Conservation (phyloP, 2,888 invertebrate genomes). For the Gasteruption jaculator region DNA sequence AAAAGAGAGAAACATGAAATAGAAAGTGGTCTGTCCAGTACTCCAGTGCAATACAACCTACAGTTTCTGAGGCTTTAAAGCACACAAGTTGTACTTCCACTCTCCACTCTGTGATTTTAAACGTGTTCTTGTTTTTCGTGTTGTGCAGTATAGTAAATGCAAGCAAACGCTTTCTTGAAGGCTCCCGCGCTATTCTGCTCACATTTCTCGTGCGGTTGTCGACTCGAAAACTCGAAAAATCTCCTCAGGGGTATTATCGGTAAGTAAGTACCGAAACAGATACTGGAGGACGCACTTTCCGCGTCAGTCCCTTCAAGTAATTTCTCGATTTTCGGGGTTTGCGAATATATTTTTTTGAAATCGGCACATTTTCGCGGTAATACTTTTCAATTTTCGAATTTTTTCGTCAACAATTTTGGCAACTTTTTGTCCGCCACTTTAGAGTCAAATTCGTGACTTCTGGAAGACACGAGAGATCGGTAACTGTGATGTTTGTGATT, state of each 20-base stretch:
- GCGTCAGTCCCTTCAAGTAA: too few species aligned
- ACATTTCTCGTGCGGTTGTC: conserved; percentile 53
- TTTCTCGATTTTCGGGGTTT: too few species aligned
- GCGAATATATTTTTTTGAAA: too few species aligned
- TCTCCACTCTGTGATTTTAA: conserved; percentile 20
- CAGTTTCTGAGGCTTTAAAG: conserved; percentile 31
- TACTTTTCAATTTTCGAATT: too few species aligned
- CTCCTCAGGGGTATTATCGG: conserved; percentile 45
- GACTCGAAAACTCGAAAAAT: conserved; percentile 51
- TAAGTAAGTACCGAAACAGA: too few species aligned
- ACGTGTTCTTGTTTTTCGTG: conserved; percentile 37
- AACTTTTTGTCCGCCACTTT: too few species aligned
- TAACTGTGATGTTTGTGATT: too few species aligned
- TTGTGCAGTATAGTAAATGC: conserved; percentile 28
- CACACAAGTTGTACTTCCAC: background rate
- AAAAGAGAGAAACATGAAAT: conserved; percentile 38
- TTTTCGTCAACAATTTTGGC: too few species aligned
- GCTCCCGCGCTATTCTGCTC: conserved; percentile 40
- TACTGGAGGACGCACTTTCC: too few species aligned
- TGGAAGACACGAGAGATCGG: too few species aligned
- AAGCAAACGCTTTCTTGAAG: conserved; percentile 37
- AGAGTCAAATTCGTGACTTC: too few species aligned
- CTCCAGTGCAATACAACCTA: conserved; percentile 46
- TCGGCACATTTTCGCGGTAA: too few species aligned
- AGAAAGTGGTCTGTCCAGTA: conserved; percentile 51